Base-by-base conservation (phyloP, 2,797 vertebrate species). In the Acanthopagrus latus region DNA sequence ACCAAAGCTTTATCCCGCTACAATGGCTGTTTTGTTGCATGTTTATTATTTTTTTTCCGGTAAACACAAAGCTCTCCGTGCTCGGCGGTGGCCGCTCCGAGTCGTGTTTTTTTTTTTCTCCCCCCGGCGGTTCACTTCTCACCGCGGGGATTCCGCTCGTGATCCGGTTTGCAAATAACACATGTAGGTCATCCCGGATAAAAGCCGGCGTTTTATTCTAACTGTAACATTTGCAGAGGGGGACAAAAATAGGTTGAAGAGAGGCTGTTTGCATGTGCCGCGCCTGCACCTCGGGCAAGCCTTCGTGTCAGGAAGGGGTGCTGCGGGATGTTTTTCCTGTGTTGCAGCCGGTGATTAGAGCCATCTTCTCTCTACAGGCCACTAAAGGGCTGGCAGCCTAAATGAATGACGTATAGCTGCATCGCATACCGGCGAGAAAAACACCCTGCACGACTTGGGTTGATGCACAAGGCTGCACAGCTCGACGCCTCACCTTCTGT, bases 401-500 rank as follows among this genome's bases (percentile, higher is more conserved):
- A 87, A 83, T 87, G 78, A 86, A 91, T 94, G 94, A 94, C 93
- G 94, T 93, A 91, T 83, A 86, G 91, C 89, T 88, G 83, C 88
- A 81, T 88, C 78, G 73, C 80, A 82, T 21, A 80, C 57, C 4
- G 43, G 64, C 57, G 59, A 56, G 56, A 80, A 78, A 82, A 78
- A 50, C 88, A 80, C 43, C 46, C 74, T 63, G 84, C 68, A 76
- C 38, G 71, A 81, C 66, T n/a, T 71, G 29, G 38, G 18, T 54
- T 67, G 55, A 83, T 60, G 86, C 84, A 72, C 64, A 29, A 29
- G 76, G 75, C 66, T 82, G 81, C 87, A 65, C 41, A 2, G 16
- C 67, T 52, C 56, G 16, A 46, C 33, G 47, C 1, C 17, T 56
- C 3, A 0, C 18, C 27, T n/a, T 29, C 29, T 3, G 27, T 12